phyloP scores from a whole-genome alignment of 2,797 vertebrate genomes.

The Siniperca obscura region DNA sequence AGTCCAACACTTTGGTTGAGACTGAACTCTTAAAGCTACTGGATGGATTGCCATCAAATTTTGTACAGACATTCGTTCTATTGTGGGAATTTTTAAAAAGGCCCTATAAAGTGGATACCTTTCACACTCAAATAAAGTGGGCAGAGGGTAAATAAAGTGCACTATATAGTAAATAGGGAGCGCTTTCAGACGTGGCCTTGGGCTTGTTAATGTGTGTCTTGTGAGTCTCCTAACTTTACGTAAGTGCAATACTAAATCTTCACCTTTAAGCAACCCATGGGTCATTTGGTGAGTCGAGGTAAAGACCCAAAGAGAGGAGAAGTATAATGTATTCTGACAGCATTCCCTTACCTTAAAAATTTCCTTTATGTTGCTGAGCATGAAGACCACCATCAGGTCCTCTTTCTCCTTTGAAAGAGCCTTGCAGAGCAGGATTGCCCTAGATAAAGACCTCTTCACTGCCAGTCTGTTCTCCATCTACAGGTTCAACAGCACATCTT shows the following conservation, averaged over 20 bases:
- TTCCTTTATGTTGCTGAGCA: slow-evolving; percentile 92
- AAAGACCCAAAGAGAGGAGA: neutral
- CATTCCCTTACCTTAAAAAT: slow-evolving; percentile 87
- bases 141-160: neutral
- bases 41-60: neutral
- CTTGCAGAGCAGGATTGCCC: slow-evolving; percentile 90
- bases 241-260: neutral
- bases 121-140: too few relatives aligned
- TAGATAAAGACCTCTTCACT: slow-evolving; percentile 91
- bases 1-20: neutral
- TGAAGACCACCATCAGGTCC: slow-evolving; percentile 93
- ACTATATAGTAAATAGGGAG: neutral
- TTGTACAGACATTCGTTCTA: neutral
- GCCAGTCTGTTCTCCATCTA: slow-evolving; percentile 92
- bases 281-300: neutral
- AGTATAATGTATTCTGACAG: neutral
- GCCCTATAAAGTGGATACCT: too few relatives aligned
- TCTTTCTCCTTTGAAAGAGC: slow-evolving; percentile 90
- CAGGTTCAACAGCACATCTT: slow-evolving; percentile 19
- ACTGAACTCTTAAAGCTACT: neutral
- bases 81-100: too few relatives aligned
- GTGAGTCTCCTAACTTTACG: neutral
- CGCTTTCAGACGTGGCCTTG: neutral
- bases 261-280: neutral
- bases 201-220: neutral